These are phyloP conservation scores for Petrocephalus microphthalmus DNA, from an alignment of 2,113 vertebrate genomes.

Conservation along the genomic window DNA sequence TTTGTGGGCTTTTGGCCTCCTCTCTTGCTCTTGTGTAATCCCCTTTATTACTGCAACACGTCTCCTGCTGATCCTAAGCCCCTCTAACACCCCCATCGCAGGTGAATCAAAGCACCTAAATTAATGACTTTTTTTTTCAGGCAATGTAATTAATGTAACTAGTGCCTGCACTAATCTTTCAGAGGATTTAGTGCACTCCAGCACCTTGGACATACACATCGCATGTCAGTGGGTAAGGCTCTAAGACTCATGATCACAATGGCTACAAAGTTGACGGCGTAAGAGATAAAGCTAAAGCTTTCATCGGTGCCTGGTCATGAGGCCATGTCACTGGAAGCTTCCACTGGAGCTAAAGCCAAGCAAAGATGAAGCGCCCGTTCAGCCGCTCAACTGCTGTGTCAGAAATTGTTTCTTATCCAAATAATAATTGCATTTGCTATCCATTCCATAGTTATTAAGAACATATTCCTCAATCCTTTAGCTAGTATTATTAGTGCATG, in stretches of 20 bases:
- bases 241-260: not conserved
- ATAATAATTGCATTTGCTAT: no score
- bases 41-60: not conserved
- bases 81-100: no score
- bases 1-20: not conserved
- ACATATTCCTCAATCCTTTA: not conserved
- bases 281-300: not conserved
- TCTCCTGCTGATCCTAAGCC: no score
- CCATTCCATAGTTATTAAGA: not conserved
- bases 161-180: no score
- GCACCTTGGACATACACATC: no score
- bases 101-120: no score
- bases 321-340: not conserved
- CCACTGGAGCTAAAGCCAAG: not conserved
- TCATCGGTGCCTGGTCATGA: not conserved
- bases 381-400: no score
- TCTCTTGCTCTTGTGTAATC: not conserved
- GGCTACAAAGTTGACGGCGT: not conserved
- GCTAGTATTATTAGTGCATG: not conserved
- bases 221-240: not conserved
- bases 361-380: not conserved
- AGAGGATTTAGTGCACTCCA: no score
- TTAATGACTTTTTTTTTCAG: no score
- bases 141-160: no score
- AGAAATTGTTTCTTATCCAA: no score